Conservation (phyloP, 1,140 invertebrate genomes). For the Drosophila orosa region DNA sequence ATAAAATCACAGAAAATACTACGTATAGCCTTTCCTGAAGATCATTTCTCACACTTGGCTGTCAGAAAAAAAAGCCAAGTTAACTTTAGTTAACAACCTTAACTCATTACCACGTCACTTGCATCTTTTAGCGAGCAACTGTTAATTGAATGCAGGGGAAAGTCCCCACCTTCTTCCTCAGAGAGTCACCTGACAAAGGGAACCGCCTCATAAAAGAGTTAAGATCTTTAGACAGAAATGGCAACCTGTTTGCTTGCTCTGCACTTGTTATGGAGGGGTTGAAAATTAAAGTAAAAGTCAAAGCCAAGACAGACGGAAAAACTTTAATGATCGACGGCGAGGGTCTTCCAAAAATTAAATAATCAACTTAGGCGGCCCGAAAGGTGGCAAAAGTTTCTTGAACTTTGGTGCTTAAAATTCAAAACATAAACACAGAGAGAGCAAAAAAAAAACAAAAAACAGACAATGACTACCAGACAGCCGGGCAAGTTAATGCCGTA, state of each 20-base stretch:
- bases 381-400: constrained; percentile 55
- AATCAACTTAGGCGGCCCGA: constrained; percentile 28
- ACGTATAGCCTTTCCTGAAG: background rate
- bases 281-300: constrained; percentile 33
- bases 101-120: constrained; percentile 3
- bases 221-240: constrained; percentile 11
- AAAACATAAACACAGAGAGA: constrained; percentile 39
- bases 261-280: constrained; percentile 22
- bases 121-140: constrained; percentile 26
- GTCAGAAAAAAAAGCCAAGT: background rate
- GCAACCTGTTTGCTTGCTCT: constrained; percentile 14
- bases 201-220: constrained; percentile 22
- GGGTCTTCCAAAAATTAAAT: constrained; percentile 47
- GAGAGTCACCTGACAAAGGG: constrained; percentile 47
- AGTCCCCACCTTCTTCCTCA: background rate
- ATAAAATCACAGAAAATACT: background rate
- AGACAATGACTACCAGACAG: constrained; percentile 29
- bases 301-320: constrained; percentile 15
- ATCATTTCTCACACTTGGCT: background rate
- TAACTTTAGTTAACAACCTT: constrained; percentile 11
- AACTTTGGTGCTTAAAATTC: constrained; percentile 52
- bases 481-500: background rate
- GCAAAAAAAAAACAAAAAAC: constrained; percentile 6
- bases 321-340: constrained; percentile 36
- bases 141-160: constrained; percentile 42